phyloP scores from a whole-genome alignment of 1,140 invertebrate species.

The Hyphantria cunea region DNA sequence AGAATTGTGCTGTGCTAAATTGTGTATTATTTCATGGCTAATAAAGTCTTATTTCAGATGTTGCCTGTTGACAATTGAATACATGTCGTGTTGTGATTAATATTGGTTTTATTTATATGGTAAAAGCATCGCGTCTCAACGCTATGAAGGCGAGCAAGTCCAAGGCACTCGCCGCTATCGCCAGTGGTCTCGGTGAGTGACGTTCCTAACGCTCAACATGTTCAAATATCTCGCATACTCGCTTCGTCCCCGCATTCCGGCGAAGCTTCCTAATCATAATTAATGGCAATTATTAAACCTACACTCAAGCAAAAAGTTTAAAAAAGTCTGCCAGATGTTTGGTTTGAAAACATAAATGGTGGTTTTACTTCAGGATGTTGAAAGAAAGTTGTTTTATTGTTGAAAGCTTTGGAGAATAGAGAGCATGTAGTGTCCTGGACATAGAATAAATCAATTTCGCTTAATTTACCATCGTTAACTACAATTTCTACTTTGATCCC shows the following conservation, averaged over 20 bases:
- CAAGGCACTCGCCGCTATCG: constrained; percentile 80
- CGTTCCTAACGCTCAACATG: constrained; percentile 35
- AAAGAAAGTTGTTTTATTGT: constrained; percentile 17
- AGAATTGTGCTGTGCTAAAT: constrained; percentile 56
- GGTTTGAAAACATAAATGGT: constrained; percentile 46
- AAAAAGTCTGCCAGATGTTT: constrained; percentile 53
- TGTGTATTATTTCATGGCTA: constrained; percentile 60
- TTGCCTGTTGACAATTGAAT: constrained; percentile 63
- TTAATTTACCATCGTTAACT: too few relatives aligned
- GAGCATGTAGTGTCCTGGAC: too few relatives aligned
- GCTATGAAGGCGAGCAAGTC: constrained; percentile 79
- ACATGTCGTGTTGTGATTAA: constrained; percentile 77
- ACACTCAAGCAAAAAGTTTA: too few relatives aligned
- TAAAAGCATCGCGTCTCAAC: constrained; percentile 81
- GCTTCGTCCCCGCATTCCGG: neutral
- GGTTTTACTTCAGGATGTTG: constrained; percentile 32
- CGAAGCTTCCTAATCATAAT: too few relatives aligned
- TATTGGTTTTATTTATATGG: constrained; percentile 83
- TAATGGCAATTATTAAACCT: too few relatives aligned
- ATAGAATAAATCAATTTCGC: too few relatives aligned
- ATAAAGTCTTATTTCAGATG: constrained; percentile 80
- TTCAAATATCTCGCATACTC: constrained; percentile 49
- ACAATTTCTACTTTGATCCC: too few relatives aligned
- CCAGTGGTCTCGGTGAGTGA: constrained; percentile 77
- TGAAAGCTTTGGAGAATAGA: neutral